Evolutionary conservation across 2,797 vertebrate species (phyloP).

Genomic region (Anguilla marmorata): DNA sequence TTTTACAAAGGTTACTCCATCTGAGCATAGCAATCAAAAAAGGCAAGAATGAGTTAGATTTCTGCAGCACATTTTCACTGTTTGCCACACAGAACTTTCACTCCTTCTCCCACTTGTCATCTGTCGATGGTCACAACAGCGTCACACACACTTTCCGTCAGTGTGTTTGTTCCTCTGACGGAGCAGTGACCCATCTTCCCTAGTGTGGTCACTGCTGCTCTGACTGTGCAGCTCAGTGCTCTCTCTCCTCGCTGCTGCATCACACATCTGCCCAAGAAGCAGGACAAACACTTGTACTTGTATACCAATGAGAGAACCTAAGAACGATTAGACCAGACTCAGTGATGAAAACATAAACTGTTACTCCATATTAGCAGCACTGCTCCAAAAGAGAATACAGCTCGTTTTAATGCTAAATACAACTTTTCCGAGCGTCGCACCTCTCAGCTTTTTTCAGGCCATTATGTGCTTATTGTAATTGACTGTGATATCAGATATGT

Average conservation of each 20-base stretch:
- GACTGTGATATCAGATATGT: background rate
- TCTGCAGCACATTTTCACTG: background rate
- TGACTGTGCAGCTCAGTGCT: background rate
- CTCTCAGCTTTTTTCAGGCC: background rate
- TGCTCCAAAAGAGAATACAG: background rate
- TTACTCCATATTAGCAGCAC: conserved; percentile 11
- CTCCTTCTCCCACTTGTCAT: conserved; percentile 15
- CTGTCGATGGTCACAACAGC: background rate
- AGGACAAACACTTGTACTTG: background rate
- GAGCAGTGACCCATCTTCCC: background rate
- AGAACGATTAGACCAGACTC: background rate
- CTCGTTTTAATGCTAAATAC: background rate
- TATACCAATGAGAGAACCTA: background rate
- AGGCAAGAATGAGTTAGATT: background rate
- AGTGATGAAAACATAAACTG: background rate
- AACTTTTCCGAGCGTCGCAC: background rate
- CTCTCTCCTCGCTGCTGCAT: conserved; percentile 7
- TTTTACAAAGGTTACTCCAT: background rate
- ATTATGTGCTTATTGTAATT: background rate
- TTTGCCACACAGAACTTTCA: background rate
- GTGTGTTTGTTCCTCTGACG: background rate
- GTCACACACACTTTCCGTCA: background rate
- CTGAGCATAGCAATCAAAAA: background rate
- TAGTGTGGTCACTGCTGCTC: background rate
- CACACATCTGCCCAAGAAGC: background rate